phyloP scores from a whole-genome alignment of 2,113 vertebrate genomes.

The Ammospiza caudacuta region DNA sequence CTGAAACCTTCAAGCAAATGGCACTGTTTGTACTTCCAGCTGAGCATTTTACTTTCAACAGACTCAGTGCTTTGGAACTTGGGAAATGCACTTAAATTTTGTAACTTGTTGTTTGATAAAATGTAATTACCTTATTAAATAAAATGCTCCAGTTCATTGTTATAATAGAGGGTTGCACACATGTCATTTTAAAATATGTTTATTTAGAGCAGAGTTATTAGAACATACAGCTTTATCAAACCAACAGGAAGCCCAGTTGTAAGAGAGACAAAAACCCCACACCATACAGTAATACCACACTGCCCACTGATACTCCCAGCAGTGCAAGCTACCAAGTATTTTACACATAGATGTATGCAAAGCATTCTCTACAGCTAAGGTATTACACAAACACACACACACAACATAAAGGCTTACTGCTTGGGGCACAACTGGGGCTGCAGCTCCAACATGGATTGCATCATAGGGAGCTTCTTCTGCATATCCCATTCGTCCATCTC shows the following conservation, averaged over 20 bases:
- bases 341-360: not conserved
- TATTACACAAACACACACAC: not conserved
- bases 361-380: not conserved
- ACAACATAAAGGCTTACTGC: slow-evolving; percentile 84
- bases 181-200: not conserved
- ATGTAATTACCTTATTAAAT: not conserved
- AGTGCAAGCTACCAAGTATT: not conserved
- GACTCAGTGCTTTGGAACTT: not conserved
- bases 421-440: slow-evolving; percentile 92
- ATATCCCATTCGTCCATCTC: slow-evolving; percentile 91
- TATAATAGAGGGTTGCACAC: not conserved
- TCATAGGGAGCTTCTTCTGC: slow-evolving; percentile 93
- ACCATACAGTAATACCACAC: not conserved
- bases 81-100: not conserved
- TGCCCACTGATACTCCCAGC: not conserved
- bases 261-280: not conserved
- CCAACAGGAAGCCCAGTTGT: not conserved
- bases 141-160: not conserved
- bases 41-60: not conserved
- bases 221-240: not conserved
- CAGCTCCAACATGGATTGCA: slow-evolving; percentile 96
- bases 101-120: not conserved
- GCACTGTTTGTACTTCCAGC: not conserved
- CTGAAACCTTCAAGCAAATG: not conserved
- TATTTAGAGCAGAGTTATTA: not conserved